Evolutionary conservation across 2,797 vertebrate species (phyloP), one percentile per base, ranked within the genome.

Genomic region (Rhadinocentrus ornatus): DNA sequence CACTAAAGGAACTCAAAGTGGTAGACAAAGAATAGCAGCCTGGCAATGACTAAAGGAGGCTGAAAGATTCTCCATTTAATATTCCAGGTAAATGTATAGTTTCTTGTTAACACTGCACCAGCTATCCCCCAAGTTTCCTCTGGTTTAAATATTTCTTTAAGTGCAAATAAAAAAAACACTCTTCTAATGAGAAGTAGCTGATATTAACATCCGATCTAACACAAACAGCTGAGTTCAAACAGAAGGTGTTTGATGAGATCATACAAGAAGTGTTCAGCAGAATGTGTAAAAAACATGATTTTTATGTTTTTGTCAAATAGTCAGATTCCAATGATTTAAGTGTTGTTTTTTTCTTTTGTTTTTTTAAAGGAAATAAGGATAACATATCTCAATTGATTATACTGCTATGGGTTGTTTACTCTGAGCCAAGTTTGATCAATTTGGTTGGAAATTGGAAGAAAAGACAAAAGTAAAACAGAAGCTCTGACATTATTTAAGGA

Each of bases 1-100:
- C 52, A 59, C 12, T 24, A 64, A 54, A 37, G 63, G 24, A 46
- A n/a, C 44, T 46, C 6, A 66, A 53, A 35, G 54, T 32, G 26
- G 41, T 22, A 55, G 65, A 66, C 20, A 44, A 44, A 41, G 39
- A 41, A 6, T 20, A 44, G 6, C 1, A 2, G 41, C 41, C 41
- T 44, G 16, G 26, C 2, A 27, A 64, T 34, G 34, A 35, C 8
- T 52, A 53, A 65, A 12, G 46, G 7, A 3, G 10, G 46, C 3
- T 50, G 20, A 12, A 27, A 41, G 31, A 60, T 22, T 2, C 57
- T 24, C 8, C 5, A 22, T 11, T 52, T 44, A 31, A 53, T 5
- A 16, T 13, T 11, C 13, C 0, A 7, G 9, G 50, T 55, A 22
- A 22, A 61, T 24, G 16, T 20, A 59, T 61, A 15, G 3, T 22